Evolutionary conservation across 2,888 invertebrate genomes (phyloP).

Genomic region (Spisula subtruncata): DNA sequence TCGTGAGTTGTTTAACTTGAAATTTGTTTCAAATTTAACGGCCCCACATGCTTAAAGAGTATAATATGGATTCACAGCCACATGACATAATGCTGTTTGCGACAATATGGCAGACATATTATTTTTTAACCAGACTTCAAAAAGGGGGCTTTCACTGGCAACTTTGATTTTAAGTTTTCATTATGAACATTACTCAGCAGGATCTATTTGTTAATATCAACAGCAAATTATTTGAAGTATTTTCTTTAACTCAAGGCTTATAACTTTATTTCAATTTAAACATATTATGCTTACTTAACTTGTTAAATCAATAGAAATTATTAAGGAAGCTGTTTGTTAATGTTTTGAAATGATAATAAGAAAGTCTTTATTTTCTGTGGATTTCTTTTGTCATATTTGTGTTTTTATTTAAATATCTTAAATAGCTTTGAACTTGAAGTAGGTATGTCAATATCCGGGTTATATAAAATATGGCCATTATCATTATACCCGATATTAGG

Average conservation of each 20-base stretch:
- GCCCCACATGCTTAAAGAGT: no score
- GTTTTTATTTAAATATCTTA: not conserved
- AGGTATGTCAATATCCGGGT: not conserved
- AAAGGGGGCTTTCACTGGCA: not conserved
- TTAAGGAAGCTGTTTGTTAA: not conserved
- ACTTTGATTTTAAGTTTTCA: not conserved
- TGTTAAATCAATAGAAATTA: not conserved
- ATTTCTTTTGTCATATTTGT: not conserved
- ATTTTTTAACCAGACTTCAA: not conserved
- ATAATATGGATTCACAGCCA: no score
- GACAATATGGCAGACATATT: not conserved
- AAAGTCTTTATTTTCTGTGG: not conserved
- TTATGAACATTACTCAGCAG: not conserved
- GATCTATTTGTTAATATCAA: no score
- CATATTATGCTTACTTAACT: not conserved
- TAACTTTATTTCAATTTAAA: not conserved
- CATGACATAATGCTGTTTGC: not conserved
- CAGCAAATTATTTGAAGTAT: no score
- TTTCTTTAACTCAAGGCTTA: no score
- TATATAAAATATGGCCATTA: slow-evolving; percentile 7
- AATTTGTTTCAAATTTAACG: no score
- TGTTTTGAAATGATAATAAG: not conserved
- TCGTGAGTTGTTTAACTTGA: no score
- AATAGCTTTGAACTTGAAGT: not conserved
- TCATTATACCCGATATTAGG: not conserved